Conservation (phyloP, 1,140 invertebrate genomes). For the Anthonomus grandis region DNA sequence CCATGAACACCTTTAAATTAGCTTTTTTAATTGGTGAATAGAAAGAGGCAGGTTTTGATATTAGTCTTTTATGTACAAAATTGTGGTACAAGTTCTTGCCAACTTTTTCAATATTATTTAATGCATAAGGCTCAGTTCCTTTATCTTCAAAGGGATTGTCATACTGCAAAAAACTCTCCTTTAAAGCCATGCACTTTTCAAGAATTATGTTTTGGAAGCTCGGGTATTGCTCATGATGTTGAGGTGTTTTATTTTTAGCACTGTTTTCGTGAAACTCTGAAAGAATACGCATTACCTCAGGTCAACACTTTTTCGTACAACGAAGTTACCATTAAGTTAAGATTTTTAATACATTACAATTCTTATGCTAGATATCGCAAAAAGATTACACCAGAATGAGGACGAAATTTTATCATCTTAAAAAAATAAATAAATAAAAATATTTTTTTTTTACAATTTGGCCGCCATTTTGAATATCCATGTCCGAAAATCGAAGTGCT, state of each 20-base stretch:
- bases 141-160: neutral
- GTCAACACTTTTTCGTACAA: neutral
- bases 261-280: neutral
- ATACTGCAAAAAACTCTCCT: neutral
- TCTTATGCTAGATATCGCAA: too few species aligned
- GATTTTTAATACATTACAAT: too few species aligned
- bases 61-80: neutral
- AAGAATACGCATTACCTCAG: neutral
- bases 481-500: neutral
- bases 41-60: neutral
- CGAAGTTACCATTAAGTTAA: neutral
- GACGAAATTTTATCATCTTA: too few species aligned
- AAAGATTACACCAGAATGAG: too few species aligned
- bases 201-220: neutral
- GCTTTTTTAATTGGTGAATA: neutral
- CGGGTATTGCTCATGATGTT: neutral
- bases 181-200: neutral
- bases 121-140: neutral
- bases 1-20: neutral
- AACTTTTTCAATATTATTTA: neutral
- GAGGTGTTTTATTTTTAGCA: neutral
- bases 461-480: neutral
- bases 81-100: neutral
- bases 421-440: too few species aligned
- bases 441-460: neutral